Evolutionary conservation across 2,113 vertebrate species (phyloP), one percentile per base, ranked within the genome.

Genomic region (Psettodes erumei): DNA sequence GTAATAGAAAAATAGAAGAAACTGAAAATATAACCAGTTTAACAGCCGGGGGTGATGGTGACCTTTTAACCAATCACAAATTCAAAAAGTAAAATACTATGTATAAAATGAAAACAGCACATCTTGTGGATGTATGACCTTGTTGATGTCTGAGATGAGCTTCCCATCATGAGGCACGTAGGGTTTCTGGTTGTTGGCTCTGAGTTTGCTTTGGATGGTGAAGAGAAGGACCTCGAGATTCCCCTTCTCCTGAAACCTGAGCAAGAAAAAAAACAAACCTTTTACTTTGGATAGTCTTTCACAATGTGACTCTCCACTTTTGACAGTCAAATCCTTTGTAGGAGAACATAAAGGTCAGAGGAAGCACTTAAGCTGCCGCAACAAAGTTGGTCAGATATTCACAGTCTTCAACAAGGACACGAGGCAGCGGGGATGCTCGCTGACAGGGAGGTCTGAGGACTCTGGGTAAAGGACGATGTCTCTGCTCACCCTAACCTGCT

Each of bases 191-290:
- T 99, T 97, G 91, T 94, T 96, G 90, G 97, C 98, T 12, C 98
- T 93, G 40, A 99, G 93, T 59, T 97, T 97, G 94, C 98, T 99
- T 94, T 99, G 98, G 92, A 99, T 97, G 85, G 96, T 98, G 92
- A 99, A 99, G 58, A 99, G 96, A 62, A 98, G 94, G 6, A 99
- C 97, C 82, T 99, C 98, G 19, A 99, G 91, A 83, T 99, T 99
- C 3, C 97, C 98, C 82, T 98, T 99, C 85, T 99, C 97, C 91
- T 98, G 96, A 80, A 98, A 99, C 93, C 98, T 99, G 66, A 28
- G 40, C 3, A 18, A 45, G 42, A 53, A 40, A 75, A 9, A 25
- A 70, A 27, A 38, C n/a, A n/a, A n/a, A n/a, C n/a, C n/a, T 28
- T 38, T 45, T 4, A 54, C n/a, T 12, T 1, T 18, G 55, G 3